phyloP scores from a whole-genome alignment of 1,140 invertebrate genomes.

The Eulimnadia texana region DNA sequence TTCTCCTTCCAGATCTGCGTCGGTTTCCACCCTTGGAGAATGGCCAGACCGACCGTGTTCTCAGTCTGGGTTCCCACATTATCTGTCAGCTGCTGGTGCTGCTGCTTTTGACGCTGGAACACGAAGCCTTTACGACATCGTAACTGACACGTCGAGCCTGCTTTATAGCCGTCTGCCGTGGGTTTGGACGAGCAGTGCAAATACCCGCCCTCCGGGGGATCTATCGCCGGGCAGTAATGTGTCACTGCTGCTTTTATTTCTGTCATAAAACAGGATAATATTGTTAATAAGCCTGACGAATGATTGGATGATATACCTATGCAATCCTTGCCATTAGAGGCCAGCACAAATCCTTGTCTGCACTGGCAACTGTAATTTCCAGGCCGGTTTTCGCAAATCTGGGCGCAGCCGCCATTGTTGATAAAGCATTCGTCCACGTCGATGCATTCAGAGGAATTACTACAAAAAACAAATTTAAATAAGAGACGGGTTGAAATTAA shows the following conservation, averaged over 20 bases:
- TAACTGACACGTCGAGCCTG: constrained; percentile 39
- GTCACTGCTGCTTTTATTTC: constrained; percentile 23
- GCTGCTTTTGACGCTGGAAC: constrained; percentile 21
- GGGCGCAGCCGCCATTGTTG: constrained; percentile 35
- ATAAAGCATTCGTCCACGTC: constrained; percentile 37
- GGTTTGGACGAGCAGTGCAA: constrained; percentile 29
- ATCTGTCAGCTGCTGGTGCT: neutral
- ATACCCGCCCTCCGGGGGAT: constrained; percentile 27
- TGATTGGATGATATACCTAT: constrained; percentile 23
- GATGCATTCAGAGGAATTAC: constrained; percentile 5
- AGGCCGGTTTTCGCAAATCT: constrained; percentile 36
- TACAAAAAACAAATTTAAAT: neutral
- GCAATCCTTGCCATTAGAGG: constrained; percentile 29
- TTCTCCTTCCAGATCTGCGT: constrained; percentile 9
- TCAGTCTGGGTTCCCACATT: neutral
- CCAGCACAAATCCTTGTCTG: constrained; percentile 23
- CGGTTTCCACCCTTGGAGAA: constrained; percentile 13
- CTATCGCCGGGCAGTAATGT: constrained; percentile 24
- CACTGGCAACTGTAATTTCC: constrained; percentile 37
- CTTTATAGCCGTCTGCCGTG: constrained; percentile 21
- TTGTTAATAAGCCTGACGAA: neutral
- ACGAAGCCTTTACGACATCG: constrained; percentile 37
- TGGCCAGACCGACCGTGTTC: neutral
- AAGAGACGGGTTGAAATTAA: neutral
- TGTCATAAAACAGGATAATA: too few species aligned